Evolutionary conservation across 1,140 invertebrate species (phyloP), one percentile per base, ranked within the genome.

Genomic region (Ruditapes philippinarum): DNA sequence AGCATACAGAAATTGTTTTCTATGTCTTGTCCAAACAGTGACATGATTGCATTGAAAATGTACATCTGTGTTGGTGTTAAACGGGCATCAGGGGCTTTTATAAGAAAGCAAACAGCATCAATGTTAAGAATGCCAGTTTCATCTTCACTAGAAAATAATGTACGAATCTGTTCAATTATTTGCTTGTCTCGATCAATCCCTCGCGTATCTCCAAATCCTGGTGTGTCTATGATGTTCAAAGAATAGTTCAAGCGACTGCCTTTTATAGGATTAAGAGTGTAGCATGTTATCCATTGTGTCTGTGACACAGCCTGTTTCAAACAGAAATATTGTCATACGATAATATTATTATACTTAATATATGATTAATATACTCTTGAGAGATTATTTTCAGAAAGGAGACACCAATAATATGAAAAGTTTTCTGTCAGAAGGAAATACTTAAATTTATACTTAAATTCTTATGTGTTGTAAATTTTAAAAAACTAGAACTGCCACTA

Each of bases 1-100:
- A 91, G 45, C 5, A 86, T 22, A 40, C 82, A 86, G 12, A 91
- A 87, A 38, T 91, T 91, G 7, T 82, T 28, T 40, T 45, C 85
- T 31, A 91, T 91, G 51, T 91, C 91, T 79, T 90, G 81, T 17
- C 91, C 91, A 79, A 91, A 91, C 3, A 92, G 22, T 1, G 91
- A 82, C 36, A 91, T 11, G 19, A 91, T 92, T 36, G 81, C 42
- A 31, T 91, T n/a, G 31, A 91, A 92, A 22, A 91, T 88, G 51
- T 91, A 91, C 51, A 40, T 74, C 54, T 83, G 80, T 5, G 25
- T 25, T n/a, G 80, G 62, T 14, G 80, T 68, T 22, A 83, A 51
- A 7, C 80, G 25, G 12, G 80, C 80, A 40, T 68, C 57, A 2
- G 80, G 80, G 0, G 80, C 80, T 68, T 83, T 65, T 5, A 68